Evolutionary conservation across 1,140 invertebrate species (phyloP), one percentile per base, ranked within the genome.

Genomic region (Drosophila baimaii): DNA sequence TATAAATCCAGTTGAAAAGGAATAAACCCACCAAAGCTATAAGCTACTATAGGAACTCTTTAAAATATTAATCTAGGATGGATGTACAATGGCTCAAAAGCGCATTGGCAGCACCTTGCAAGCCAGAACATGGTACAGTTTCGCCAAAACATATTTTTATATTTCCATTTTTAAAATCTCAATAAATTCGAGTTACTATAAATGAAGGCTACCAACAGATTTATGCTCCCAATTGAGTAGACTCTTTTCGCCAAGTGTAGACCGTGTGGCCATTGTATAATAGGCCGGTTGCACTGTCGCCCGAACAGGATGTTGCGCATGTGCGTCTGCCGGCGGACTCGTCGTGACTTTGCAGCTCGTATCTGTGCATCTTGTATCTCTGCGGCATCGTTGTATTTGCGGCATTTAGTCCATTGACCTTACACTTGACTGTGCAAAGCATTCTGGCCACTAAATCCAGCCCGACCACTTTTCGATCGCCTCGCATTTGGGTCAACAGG

Each of bases 291-390:
- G 56, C 43, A 75, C 35, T 73, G 57, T n/a, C 57, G 15, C 41
- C 55, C 47, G 49, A 80, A 75, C 81, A 85, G 82, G 82, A 85
- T 86, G 65, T 85, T 74, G 74, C 82, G 74, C 74, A 77, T 85
- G 78, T 70, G 59, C 44, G 19, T 46, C 44, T 55, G 62, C 35
- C 41, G 41, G 31, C 43, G 63, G 35, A 39, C 35, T 23, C 15
- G 13, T 35, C 39, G n/a, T 44, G 63, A 31, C 58, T 63, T 63
- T 29, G 58, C 31, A 29, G 25, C 57, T 44, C 15, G 21, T 23
- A 3, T 15, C 54, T 59, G 78, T 52, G 49, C 37, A 19, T 9
- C 43, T 37, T 35, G 41, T 17, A 21, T 63, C n/a, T 21, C 66
- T 56, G 49, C 27, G 25, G 41, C 19, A 37, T 68, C 29, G 9